Conservation (phyloP, 1,140 invertebrate species). For the Musca domestica region DNA sequence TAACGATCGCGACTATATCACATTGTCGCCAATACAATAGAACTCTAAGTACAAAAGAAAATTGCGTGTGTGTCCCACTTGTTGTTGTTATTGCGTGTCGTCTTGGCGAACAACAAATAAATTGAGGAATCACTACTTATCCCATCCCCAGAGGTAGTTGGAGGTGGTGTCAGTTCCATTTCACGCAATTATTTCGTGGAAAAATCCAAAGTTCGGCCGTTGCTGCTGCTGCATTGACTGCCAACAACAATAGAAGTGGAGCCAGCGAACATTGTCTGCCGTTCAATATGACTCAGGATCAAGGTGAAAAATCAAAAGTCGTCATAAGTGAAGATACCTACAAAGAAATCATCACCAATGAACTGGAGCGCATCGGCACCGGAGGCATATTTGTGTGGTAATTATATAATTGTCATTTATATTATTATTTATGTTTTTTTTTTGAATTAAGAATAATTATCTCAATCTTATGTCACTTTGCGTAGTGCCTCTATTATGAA, state of each 20-base stretch:
- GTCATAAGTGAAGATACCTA: constrained; percentile 44
- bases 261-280: too few species aligned
- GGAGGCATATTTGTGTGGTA: constrained; percentile 50
- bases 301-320: constrained; percentile 38
- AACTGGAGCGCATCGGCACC: constrained; percentile 45
- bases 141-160: too few species aligned
- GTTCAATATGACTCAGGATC: background rate
- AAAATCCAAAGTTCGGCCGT: background rate
- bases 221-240: background rate
- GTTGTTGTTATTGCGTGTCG: too few species aligned
- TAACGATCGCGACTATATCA: too few species aligned
- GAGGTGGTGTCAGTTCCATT: too few species aligned
- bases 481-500: too few species aligned
- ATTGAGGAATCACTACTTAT: too few species aligned
- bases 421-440: background rate
- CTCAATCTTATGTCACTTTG: background rate
- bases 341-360: constrained; percentile 49
- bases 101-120: too few species aligned
- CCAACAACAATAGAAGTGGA: background rate
- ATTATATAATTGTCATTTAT: constrained; percentile 7
- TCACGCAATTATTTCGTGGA: background rate
- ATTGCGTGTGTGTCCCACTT: too few species aligned
- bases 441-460: background rate
- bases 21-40: too few species aligned
- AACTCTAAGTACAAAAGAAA: too few species aligned